Percentiles rank a stretch among this genome's conserved stretches.
These are phyloP conservation scores for Drosophila nannoptera DNA, from an alignment of 1,140 invertebrate species.

Conservation along the genomic window DNA sequence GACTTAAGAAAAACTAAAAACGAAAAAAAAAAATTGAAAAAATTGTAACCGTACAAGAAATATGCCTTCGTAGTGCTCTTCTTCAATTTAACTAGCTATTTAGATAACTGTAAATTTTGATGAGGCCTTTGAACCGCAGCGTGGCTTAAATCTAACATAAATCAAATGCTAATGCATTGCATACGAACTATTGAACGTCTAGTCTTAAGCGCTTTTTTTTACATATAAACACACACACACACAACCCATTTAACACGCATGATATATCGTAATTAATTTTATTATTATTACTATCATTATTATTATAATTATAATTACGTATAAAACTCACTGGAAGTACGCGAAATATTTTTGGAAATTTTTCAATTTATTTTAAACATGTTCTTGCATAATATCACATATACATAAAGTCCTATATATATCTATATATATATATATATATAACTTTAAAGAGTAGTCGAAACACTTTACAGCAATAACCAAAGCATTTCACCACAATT, in stretches of 20 bases:
- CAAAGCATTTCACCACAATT: conserved; percentile 65
- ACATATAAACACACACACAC: too few relatives aligned
- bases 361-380: conserved; percentile 9
- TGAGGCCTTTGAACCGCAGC: conserved; percentile 69
- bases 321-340: conserved; percentile 43
- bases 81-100: conserved; percentile 21
- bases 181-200: conserved; percentile 28
- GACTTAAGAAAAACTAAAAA: conserved; percentile 5
- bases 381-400: conserved; percentile 18
- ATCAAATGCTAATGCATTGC: conserved; percentile 36
- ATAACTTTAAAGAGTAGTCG: conserved; percentile 51
- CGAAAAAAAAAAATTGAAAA: conserved; percentile 1
- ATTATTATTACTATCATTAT: conserved; percentile 8
- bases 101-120: conserved; percentile 52
- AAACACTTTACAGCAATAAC: conserved; percentile 76
- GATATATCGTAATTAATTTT: conserved; percentile 8
- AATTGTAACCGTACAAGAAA: conserved; percentile 27
- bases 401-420: conserved; percentile 8
- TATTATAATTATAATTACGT: conserved; percentile 6
- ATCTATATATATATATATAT: conserved; percentile 19
- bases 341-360: conserved; percentile 38
- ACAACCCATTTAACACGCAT: too few relatives aligned
- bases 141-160: conserved; percentile 59
- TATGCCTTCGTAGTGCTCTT: conserved; percentile 45
- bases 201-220: conserved; percentile 36